These are phyloP conservation scores for Morone saxatilis DNA, from an alignment of 2,113 vertebrate genomes.

Conservation along the genomic window DNA sequence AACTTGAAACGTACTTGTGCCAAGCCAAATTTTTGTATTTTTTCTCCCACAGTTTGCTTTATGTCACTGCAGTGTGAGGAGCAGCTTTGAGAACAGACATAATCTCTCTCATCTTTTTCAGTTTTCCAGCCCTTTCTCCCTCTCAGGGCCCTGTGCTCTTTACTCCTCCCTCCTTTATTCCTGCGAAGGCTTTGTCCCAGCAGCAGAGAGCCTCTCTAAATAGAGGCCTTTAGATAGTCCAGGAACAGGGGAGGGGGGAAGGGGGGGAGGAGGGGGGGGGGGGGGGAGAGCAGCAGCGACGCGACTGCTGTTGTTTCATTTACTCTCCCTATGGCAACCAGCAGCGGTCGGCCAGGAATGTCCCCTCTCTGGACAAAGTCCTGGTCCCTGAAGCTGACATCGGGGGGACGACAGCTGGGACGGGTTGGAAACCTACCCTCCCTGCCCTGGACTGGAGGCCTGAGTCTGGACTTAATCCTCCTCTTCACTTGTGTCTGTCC, in stretches of 20 bases:
- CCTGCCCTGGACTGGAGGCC: constrained; percentile 63
- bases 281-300: constrained; percentile 75
- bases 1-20: constrained; percentile 36
- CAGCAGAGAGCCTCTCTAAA: constrained; percentile 84
- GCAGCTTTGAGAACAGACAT: constrained; percentile 71
- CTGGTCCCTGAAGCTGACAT: constrained; percentile 85
- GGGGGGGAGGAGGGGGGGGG: too few relatives aligned
- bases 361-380: constrained; percentile 94
- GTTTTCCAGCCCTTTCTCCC: constrained; percentile 66
- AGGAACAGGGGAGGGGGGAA: constrained; percentile 64
- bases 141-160: constrained; percentile 73
- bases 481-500: constrained; percentile 65
- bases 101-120: constrained; percentile 78
- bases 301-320: constrained; percentile 91
- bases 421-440: constrained; percentile 74
- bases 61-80: constrained; percentile 60
- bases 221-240: constrained; percentile 85
- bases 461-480: constrained; percentile 73
- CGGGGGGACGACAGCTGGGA: constrained; percentile 79
- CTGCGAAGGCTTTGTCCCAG: constrained; percentile 83
- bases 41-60: constrained; percentile 53
- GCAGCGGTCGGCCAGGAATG: constrained; percentile 92
- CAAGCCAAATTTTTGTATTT: constrained; percentile 31
- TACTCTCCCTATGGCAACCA: constrained; percentile 97
- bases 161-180: constrained; percentile 77